These are phyloP conservation scores for Terebella lapidaria DNA, from an alignment of 2,888 invertebrate species.

Conservation along the genomic window DNA sequence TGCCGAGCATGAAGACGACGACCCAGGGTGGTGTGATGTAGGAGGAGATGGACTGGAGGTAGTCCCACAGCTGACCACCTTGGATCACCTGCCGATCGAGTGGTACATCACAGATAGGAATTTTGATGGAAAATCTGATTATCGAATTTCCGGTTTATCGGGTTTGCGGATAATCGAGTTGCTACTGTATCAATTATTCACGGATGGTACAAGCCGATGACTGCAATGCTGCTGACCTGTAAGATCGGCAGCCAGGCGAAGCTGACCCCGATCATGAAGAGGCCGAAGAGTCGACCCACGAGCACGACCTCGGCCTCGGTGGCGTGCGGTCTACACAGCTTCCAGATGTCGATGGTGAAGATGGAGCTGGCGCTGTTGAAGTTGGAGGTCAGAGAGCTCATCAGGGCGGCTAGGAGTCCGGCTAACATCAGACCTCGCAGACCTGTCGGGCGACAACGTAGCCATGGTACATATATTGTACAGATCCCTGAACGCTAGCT, in stretches of 20 bases:
- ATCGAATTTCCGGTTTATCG: background rate
- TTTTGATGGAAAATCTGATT: background rate
- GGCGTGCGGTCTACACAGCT: constrained; percentile 17
- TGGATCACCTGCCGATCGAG: too few relatives aligned
- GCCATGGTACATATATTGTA: too few relatives aligned
- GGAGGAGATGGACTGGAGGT: constrained; percentile 30
- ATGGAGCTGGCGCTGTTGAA: constrained; percentile 56
- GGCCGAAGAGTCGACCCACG: constrained; percentile 43
- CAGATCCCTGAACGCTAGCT: too few relatives aligned
- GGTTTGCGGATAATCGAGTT: too few relatives aligned
- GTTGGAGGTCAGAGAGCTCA: constrained; percentile 56
- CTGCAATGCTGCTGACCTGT: constrained; percentile 17
- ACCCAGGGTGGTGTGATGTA: constrained; percentile 34
- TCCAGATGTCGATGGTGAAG: constrained; percentile 57
- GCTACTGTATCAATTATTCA: too few relatives aligned
- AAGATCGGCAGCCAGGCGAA: constrained; percentile 53
- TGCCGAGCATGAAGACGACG: constrained; percentile 29
- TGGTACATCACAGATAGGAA: too few relatives aligned
- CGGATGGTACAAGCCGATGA: background rate
- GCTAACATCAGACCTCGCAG: constrained; percentile 46
- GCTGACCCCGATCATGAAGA: constrained; percentile 46
- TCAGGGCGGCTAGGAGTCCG: constrained; percentile 56
- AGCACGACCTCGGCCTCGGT: constrained; percentile 26
- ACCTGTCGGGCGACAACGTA: constrained; percentile 23
- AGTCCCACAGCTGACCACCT: constrained; percentile 33